Evolutionary conservation across 2,888 invertebrate genomes (phyloP).

Genomic region (Oeneis ivallda): DNA sequence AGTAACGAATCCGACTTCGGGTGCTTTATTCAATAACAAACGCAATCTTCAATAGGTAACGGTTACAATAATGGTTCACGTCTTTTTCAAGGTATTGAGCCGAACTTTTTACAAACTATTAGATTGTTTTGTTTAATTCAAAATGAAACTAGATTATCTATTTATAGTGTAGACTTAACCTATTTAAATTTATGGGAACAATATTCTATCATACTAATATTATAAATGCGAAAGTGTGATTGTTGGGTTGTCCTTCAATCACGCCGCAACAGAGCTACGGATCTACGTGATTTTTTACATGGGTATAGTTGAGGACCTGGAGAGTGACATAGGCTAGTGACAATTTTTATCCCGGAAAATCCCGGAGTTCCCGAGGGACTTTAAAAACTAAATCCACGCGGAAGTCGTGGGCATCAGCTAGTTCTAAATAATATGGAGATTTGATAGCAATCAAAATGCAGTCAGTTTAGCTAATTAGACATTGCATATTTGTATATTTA

Average conservation of each 20-base stretch:
- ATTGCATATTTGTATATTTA: not conserved
- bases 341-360: too few species aligned
- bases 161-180: not conserved
- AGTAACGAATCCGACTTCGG: slow-evolving; percentile 16
- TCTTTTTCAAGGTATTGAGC: not conserved
- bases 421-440: not conserved
- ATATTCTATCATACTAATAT: too few species aligned
- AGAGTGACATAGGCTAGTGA: too few species aligned
- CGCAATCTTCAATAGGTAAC: slow-evolving; percentile 19
- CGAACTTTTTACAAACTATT: not conserved
- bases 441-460: slow-evolving; percentile 4
- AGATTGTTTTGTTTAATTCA: slow-evolving; percentile 1
- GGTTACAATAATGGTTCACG: slow-evolving; percentile 17
- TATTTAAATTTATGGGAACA: not conserved
- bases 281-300: too few species aligned
- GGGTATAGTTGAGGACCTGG: too few species aligned
- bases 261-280: too few species aligned
- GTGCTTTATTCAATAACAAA: slow-evolving; percentile 22
- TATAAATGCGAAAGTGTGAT: too few species aligned
- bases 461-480: not conserved
- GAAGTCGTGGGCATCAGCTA: too few species aligned
- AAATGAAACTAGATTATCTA: not conserved
- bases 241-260: too few species aligned
- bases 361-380: too few species aligned
- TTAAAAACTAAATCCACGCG: too few species aligned